These are phyloP conservation scores for Cerceris ruficornis DNA, from an alignment of 2,888 invertebrate genomes.

Conservation along the genomic window DNA sequence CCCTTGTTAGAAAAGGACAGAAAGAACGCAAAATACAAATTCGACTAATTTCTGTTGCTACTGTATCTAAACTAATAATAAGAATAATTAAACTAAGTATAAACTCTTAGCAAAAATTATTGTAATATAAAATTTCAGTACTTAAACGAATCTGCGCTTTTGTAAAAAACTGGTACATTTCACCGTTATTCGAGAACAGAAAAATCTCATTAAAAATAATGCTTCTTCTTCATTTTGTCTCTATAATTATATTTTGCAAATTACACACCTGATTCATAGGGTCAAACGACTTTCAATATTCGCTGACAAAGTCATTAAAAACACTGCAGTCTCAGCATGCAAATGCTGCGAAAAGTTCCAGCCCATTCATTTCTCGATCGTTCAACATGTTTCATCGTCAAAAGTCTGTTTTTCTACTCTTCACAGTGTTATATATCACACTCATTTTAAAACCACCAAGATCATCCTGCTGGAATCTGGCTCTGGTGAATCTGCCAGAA, in stretches of 20 bases:
- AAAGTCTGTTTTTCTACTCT: not conserved
- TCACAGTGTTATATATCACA: not conserved
- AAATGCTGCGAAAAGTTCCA: not conserved
- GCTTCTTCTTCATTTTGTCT: no score
- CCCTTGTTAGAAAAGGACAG: no score
- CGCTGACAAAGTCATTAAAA: not conserved
- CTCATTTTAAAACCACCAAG: constrained; percentile 2
- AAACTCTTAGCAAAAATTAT: not conserved
- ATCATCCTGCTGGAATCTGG: constrained; percentile 49
- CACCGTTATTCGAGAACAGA: no score
- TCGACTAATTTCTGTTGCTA: not conserved
- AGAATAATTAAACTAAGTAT: not conserved
- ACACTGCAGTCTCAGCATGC: no score
- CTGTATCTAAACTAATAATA: not conserved
- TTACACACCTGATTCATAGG: not conserved
- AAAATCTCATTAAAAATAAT: no score
- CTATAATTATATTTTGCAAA: no score
- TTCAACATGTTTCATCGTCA: not conserved
- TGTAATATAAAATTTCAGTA: no score
- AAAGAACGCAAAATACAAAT: not conserved
- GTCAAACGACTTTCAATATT: not conserved
- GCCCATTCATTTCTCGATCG: not conserved
- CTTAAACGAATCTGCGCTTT: no score
- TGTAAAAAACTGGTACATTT: no score
- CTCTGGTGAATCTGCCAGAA: constrained; percentile 50